Evolutionary conservation across 2,888 invertebrate species (phyloP).

Genomic region (Dolomedes plantarius): DNA sequence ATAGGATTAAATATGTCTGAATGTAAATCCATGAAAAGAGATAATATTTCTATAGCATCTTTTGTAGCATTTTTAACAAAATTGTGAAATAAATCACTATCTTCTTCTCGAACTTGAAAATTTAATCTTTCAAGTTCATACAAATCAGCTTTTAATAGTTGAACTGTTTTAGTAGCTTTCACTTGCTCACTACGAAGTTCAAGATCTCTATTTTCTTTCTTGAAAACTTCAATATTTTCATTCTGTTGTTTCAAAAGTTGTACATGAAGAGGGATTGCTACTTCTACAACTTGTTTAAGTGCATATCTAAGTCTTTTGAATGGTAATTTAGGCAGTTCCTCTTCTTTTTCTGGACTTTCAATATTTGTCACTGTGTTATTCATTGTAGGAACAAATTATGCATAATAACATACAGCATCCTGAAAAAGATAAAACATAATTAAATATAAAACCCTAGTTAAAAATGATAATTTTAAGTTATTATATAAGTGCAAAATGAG

Average conservation of each 20-base stretch:
- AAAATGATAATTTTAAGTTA: too few relatives aligned
- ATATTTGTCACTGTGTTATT: neutral
- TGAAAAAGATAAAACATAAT: neutral
- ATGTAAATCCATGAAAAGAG: slow-evolving; percentile 37
- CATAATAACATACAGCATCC: too few relatives aligned
- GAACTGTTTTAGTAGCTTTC: slow-evolving; percentile 52
- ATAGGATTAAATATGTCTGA: slow-evolving; percentile 39
- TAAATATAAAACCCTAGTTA: too few relatives aligned
- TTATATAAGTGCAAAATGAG: too few relatives aligned
- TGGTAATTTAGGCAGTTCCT: slow-evolving; percentile 28
- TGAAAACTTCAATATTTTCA: slow-evolving; percentile 37
- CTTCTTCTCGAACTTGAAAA: slow-evolving; percentile 36
- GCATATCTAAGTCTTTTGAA: slow-evolving; percentile 34
- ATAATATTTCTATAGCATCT: slow-evolving; percentile 42
- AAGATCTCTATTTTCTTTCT: neutral
- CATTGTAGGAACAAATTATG: neutral
- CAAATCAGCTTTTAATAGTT: slow-evolving; percentile 51
- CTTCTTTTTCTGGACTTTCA: neutral
- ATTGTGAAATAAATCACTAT: slow-evolving; percentile 34
- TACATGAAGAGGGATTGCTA: slow-evolving; percentile 53
- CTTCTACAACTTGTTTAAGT: slow-evolving; percentile 24
- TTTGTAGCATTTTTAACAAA: slow-evolving; percentile 10
- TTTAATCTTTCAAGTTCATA: slow-evolving; percentile 51
- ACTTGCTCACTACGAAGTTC: slow-evolving; percentile 46
- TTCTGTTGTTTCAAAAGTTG: slow-evolving; percentile 29